phyloP scores from a whole-genome alignment of 92 coral and sea anemone species.

The Epizoanthus fatuus region DNA sequence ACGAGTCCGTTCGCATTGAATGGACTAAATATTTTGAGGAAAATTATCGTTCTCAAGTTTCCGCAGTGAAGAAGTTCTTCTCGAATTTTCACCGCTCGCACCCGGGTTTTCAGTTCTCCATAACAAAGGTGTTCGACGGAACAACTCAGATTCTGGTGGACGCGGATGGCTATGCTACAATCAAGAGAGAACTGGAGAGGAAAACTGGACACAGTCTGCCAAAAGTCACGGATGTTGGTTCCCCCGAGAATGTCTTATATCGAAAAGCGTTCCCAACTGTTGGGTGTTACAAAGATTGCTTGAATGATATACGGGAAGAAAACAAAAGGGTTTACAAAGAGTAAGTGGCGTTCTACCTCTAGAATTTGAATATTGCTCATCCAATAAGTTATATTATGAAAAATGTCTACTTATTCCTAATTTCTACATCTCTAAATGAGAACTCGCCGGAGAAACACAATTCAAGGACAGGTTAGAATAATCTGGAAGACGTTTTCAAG shows the following conservation, averaged over 20 bases:
- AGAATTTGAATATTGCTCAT: no score
- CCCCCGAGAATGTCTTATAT: neutral
- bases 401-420: no score
- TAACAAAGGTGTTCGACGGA: constrained; percentile 62
- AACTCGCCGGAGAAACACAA: no score
- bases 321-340: constrained; percentile 35
- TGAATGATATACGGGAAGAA: constrained; percentile 3
- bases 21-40: constrained; percentile 11
- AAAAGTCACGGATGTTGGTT: constrained; percentile 19
- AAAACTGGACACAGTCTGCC: no score
- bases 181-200: no score
- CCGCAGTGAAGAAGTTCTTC: constrained; percentile 52
- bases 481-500: no score
- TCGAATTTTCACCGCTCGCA: constrained; percentile 51
- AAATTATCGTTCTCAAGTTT: neutral
- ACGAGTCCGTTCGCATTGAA: no score
- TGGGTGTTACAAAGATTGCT: constrained; percentile 31
- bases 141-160: neutral
- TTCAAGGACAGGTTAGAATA: no score
- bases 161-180: no score
- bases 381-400: no score
- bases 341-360: constrained; percentile 7
- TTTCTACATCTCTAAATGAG: no score
- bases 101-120: constrained; percentile 41
- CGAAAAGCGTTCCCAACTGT: constrained; percentile 25